These are phyloP conservation scores for Enteromius mattozi DNA, from an alignment of 2,797 vertebrate species.

Conservation along the genomic window DNA sequence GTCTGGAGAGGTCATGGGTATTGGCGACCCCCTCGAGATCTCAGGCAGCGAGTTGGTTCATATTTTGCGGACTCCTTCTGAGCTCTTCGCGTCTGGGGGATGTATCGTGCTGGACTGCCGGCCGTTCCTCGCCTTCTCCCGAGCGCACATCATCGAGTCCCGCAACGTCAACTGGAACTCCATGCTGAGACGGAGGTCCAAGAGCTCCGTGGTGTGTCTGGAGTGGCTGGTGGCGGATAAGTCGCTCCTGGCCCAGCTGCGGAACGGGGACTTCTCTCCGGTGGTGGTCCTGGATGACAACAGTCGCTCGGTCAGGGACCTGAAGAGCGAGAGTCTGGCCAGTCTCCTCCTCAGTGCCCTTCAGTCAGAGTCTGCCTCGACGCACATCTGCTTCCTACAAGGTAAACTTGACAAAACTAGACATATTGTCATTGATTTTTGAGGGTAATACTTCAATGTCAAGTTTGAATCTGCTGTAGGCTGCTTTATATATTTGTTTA, in stretches of 20 bases:
- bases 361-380: constrained; percentile 69
- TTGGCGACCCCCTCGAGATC: constrained; percentile 72
- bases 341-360: constrained; percentile 80
- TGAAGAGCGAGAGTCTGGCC: constrained; percentile 79
- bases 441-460: background rate
- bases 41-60: constrained; percentile 73
- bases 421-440: background rate
- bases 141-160: constrained; percentile 78
- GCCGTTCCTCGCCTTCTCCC: constrained; percentile 84
- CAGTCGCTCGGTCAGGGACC: constrained; percentile 70
- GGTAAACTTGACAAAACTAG: constrained; percentile 65
- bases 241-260: constrained; percentile 76
- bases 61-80: constrained; percentile 71
- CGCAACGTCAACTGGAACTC: constrained; percentile 88
- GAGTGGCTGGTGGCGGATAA: constrained; percentile 85
- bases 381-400: constrained; percentile 81
- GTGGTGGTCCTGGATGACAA: constrained; percentile 85
- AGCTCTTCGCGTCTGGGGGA: constrained; percentile 68
- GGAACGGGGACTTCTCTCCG: constrained; percentile 75
- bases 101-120: constrained; percentile 86
- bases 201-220: constrained; percentile 77
- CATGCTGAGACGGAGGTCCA: constrained; percentile 83
- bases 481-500: background rate
- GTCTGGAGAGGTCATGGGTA: constrained; percentile 65
- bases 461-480: background rate